Percentiles rank a stretch among this genome's conserved stretches.
These are phyloP conservation scores for Sander vitreus DNA, from an alignment of 2,113 vertebrate species.

Conservation along the genomic window DNA sequence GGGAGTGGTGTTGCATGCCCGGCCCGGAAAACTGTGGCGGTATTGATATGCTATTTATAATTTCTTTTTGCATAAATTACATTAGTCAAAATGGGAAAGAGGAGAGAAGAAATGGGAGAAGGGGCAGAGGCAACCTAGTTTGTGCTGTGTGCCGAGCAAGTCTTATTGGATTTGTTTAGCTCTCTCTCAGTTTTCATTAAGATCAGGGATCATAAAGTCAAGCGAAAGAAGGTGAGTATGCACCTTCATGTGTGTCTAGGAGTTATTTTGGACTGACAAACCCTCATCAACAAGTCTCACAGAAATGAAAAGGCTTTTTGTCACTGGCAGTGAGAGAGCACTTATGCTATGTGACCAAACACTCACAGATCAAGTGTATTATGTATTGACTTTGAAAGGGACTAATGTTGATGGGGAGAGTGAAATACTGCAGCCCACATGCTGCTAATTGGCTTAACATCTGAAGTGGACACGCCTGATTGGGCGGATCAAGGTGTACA, in stretches of 20 bases:
- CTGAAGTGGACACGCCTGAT: constrained; percentile 69
- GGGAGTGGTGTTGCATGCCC: constrained; percentile 66
- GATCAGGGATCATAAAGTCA: constrained; percentile 45
- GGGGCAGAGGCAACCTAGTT: constrained; percentile 72
- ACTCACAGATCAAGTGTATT: constrained; percentile 61
- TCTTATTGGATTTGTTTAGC: constrained; percentile 67
- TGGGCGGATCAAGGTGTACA: constrained; percentile 54
- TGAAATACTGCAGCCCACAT: constrained; percentile 45
- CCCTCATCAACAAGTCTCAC: constrained; percentile 37
- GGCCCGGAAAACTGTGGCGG: constrained; percentile 69
- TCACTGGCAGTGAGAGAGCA: constrained; percentile 31
- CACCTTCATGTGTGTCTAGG: constrained; percentile 1
- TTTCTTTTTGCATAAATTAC: constrained; percentile 82
- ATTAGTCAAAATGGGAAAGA: constrained; percentile 76
- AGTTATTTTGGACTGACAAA: constrained; percentile 30
- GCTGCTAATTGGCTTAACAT: constrained; percentile 70
- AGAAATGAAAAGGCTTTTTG: constrained; percentile 35
- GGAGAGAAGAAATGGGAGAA: constrained; percentile 49
- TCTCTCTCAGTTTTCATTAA: constrained; percentile 68
- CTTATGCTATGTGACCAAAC: constrained; percentile 49
- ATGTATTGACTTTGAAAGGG: constrained; percentile 58
- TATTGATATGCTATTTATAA: constrained; percentile 85
- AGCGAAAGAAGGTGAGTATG: constrained; percentile 69
- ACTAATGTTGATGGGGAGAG: constrained; percentile 61
- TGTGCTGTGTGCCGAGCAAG: constrained; percentile 41